Conservation (phyloP, 2,888 invertebrate genomes). For the Nomada flava region DNA sequence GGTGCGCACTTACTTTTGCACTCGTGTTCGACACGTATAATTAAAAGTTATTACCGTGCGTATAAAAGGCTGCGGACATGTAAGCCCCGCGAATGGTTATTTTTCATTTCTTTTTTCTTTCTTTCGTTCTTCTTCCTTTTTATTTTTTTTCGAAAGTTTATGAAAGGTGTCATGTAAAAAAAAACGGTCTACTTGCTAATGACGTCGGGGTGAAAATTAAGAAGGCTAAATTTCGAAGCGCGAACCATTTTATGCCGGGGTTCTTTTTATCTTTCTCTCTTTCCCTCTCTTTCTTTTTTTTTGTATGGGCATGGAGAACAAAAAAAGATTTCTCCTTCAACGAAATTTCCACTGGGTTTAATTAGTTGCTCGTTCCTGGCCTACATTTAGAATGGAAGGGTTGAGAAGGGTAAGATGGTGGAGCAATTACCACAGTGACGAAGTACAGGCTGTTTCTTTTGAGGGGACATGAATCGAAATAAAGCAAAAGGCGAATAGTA, state of each 20-base stretch:
- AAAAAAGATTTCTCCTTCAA: background rate
- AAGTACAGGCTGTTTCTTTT: too few species aligned
- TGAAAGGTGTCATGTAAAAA: constrained; percentile 13
- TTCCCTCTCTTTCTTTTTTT: background rate
- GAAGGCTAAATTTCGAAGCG: constrained; percentile 18
- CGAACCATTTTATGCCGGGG: background rate
- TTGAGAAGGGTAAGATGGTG: background rate
- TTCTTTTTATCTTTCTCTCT: too few species aligned
- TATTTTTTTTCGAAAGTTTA: background rate
- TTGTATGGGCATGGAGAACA: too few species aligned
- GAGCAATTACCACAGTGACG: too few species aligned
- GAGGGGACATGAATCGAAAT: too few species aligned
- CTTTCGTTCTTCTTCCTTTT: background rate
- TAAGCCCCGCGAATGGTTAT: constrained; percentile 25
- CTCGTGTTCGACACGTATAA: constrained; percentile 30
- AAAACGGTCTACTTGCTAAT: constrained; percentile 29
- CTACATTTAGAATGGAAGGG: background rate
- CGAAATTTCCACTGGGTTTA: background rate
- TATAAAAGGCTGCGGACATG: constrained; percentile 19
- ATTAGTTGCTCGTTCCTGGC: background rate
- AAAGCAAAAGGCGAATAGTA: too few species aligned
- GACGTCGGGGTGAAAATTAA: constrained; percentile 16
- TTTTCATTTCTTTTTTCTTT: background rate
- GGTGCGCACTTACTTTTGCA: background rate
- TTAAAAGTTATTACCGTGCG: constrained; percentile 31